Evolutionary conservation across 2,888 invertebrate genomes (phyloP).

Genomic region (Nudaria mundana): DNA sequence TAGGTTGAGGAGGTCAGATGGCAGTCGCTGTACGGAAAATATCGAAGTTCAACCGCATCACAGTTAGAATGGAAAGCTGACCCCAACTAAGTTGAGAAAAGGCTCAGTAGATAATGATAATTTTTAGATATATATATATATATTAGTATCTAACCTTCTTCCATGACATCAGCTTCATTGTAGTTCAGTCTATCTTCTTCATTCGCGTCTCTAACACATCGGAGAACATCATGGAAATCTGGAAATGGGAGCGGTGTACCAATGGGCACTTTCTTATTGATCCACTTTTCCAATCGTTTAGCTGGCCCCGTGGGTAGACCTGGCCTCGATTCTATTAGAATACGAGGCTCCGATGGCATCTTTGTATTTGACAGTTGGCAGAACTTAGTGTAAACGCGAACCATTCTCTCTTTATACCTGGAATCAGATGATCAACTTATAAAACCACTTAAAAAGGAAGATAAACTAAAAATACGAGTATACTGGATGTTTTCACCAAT

Average conservation of each 20-base stretch:
- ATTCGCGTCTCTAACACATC: slow-evolving; percentile 66
- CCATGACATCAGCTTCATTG: slow-evolving; percentile 68
- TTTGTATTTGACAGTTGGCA: slow-evolving; percentile 83
- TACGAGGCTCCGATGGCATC: slow-evolving; percentile 68
- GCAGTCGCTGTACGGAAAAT: too few relatives aligned
- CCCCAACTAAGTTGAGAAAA: too few relatives aligned
- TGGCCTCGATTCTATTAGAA: slow-evolving; percentile 56
- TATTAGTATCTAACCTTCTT: slow-evolving; percentile 55
- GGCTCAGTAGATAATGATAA: too few relatives aligned
- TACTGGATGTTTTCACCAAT: too few relatives aligned
- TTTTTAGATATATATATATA: neutral
- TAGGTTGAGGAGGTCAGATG: too few relatives aligned
- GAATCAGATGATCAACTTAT: slow-evolving; percentile 4
- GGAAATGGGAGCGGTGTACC: slow-evolving; percentile 71
- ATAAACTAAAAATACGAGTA: too few relatives aligned
- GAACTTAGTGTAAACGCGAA: slow-evolving; percentile 79
- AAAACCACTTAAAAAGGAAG: too few relatives aligned
- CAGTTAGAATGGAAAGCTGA: too few relatives aligned
- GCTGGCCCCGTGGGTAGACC: slow-evolving; percentile 65
- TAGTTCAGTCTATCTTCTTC: slow-evolving; percentile 61
- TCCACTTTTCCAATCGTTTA: slow-evolving; percentile 63
- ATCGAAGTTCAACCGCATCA: too few relatives aligned
- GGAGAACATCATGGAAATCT: slow-evolving; percentile 79
- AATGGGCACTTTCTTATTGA: slow-evolving; percentile 68
- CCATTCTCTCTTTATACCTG: slow-evolving; percentile 74